Conservation (phyloP, 2,797 vertebrate species). For the Poliocrania exsul region DNA sequence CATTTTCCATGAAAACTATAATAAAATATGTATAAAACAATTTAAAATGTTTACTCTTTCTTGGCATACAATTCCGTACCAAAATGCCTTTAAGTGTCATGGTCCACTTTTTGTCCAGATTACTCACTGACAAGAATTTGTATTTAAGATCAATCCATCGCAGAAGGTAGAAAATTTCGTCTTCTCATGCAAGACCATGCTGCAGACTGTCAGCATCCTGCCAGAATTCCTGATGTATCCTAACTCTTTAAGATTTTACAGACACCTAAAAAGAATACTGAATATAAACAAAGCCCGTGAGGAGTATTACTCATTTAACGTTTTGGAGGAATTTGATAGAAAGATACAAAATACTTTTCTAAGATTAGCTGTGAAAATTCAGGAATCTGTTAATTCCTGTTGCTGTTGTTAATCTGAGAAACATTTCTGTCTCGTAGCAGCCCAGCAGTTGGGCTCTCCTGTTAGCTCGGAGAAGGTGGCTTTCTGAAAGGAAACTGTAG, state of each 20-base stretch:
- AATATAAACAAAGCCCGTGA: neutral
- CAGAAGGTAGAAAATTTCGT: neutral
- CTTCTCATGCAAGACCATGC: neutral
- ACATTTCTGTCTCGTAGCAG: neutral
- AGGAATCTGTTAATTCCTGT: neutral
- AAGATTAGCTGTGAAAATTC: neutral
- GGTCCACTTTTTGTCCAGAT: neutral
- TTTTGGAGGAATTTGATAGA: neutral
- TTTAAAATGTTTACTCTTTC: neutral
- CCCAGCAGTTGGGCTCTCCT: neutral
- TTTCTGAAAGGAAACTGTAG: neutral
- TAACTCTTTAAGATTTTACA: neutral
- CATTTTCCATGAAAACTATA: neutral
- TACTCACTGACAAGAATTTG: neutral
- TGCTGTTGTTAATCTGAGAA: neutral
- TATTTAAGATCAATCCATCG: neutral
- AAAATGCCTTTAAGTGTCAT: neutral
- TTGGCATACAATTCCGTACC: neutral
- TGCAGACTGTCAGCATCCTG: neutral
- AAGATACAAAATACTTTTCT: neutral
- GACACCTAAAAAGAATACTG: neutral
- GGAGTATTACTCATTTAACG: neutral
- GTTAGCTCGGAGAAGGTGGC: neutral
- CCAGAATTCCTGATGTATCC: neutral
- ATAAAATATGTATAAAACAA: neutral